Evolutionary conservation across 2,797 vertebrate genomes (phyloP), one percentile per base, ranked within the genome.

Genomic region (Eleutherodactylus coqui): DNA sequence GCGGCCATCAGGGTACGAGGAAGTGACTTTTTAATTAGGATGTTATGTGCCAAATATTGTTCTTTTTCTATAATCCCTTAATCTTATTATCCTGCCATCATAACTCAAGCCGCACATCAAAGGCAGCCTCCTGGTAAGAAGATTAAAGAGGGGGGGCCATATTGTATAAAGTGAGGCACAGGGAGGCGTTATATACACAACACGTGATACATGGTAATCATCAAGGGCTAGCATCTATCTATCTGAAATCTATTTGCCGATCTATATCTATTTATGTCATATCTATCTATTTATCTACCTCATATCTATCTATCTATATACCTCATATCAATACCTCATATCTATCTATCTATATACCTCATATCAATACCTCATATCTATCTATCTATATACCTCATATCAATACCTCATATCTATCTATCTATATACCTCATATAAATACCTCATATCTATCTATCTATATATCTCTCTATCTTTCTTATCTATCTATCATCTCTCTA

Each of bases 1-100:
- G 36, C 36, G 6, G 36, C 13, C 51, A 43, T 73, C 67, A 73
- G 24, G 8, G n/a, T 34, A n/a, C 9, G 32, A 21, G 75, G 60
- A 70, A 55, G n/a, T 85, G 84, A 85, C 76, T 85, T 85, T 79
- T 79, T 85, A 85, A 85, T 85, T 58, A 69, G 47, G 0, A 72
- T 45, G 49, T 72, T 85, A 85, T 72, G 75, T 10, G 76, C 9
- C 43, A 73, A 79, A 85, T 79, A 79, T 58, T 79, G 51, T 58
- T 24, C 64, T 51, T 79, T 29, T 36, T 6, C 75, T 60, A 32
- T 79, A 78, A 85, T 79, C 84, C 47, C 21, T 79, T 85, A 85
- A 85, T 85, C 84, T 41, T 13, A 85, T 85, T 85, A 85, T 78
- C 34, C n/a, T 13, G 62, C 83, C 49, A 24, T 79, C 84, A 85